phyloP scores from a whole-genome alignment of 2,797 vertebrate genomes.

The Synaphobranchus kaupii region DNA sequence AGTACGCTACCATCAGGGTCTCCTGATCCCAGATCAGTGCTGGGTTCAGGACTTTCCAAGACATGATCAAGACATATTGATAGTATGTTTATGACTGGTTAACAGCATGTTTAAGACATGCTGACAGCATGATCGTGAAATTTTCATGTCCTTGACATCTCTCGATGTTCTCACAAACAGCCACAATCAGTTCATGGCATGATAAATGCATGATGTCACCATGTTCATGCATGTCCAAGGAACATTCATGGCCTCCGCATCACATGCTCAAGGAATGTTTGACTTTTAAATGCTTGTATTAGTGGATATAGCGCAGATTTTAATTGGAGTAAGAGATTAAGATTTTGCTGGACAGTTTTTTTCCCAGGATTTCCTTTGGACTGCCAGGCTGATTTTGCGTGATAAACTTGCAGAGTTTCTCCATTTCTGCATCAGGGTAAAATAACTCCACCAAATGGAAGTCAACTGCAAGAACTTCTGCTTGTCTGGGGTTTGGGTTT shows the following conservation, averaged over 20 bases:
- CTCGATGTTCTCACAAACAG: background rate
- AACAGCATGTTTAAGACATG: background rate
- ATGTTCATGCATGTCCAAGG: background rate
- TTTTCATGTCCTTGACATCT: background rate
- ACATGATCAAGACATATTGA: background rate
- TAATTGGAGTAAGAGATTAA: background rate
- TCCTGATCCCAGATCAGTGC: constrained; percentile 34
- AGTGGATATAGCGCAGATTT: background rate
- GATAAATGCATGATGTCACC: background rate
- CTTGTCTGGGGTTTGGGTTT: background rate
- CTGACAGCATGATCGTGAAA: background rate
- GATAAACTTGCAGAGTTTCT: background rate
- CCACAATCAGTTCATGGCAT: background rate
- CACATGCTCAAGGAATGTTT: background rate
- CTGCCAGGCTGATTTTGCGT: background rate
- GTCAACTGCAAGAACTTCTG: background rate
- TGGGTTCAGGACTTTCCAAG: background rate
- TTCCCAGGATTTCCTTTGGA: background rate
- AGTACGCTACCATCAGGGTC: constrained; percentile 53
- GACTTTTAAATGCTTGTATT: background rate
- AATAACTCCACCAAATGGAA: background rate
- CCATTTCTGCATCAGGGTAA: background rate
- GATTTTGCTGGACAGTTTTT: background rate
- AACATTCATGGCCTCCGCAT: background rate
- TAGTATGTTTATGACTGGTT: background rate